Conservation (phyloP, 2,888 invertebrate genomes). For the Parascotia fuliginaria region DNA sequence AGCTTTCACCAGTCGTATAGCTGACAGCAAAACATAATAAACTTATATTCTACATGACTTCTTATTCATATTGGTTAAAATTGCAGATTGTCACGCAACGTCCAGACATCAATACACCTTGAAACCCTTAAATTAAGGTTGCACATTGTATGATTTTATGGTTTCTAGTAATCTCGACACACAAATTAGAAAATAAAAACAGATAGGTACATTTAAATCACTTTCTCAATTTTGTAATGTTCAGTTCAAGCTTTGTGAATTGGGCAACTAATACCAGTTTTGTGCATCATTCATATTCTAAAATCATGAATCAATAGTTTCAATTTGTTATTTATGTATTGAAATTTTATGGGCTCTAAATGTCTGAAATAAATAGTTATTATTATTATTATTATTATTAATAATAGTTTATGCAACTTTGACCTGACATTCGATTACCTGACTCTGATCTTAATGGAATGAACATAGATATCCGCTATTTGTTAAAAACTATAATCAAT, state of each 20-base stretch:
- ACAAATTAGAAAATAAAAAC: no score
- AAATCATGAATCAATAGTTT: no score
- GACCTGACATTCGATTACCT: no score
- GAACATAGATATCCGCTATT: background rate
- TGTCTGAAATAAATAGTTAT: no score
- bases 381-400: no score
- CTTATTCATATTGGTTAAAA: slow-evolving; percentile 47
- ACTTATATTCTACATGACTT: slow-evolving; percentile 53
- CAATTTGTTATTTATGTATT: no score
- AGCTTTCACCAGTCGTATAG: slow-evolving; percentile 76
- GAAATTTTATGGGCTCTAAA: no score
- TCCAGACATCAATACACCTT: slow-evolving; percentile 50
- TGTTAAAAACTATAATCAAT: background rate
- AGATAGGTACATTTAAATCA: background rate
- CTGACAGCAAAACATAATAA: slow-evolving; percentile 56
- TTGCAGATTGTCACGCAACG: slow-evolving; percentile 64
- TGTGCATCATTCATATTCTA: no score
- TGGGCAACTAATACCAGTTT: background rate
- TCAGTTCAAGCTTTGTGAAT: background rate
- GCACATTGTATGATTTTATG: background rate
- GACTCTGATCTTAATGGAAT: background rate
- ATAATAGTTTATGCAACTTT: no score
- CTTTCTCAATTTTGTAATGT: background rate
- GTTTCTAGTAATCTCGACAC: no score
- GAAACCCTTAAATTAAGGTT: background rate